Percentiles rank a stretch among this genome's conserved stretches.
phyloP scores from a whole-genome alignment of 1,140 invertebrate species.

The Pantala flavescens region DNA sequence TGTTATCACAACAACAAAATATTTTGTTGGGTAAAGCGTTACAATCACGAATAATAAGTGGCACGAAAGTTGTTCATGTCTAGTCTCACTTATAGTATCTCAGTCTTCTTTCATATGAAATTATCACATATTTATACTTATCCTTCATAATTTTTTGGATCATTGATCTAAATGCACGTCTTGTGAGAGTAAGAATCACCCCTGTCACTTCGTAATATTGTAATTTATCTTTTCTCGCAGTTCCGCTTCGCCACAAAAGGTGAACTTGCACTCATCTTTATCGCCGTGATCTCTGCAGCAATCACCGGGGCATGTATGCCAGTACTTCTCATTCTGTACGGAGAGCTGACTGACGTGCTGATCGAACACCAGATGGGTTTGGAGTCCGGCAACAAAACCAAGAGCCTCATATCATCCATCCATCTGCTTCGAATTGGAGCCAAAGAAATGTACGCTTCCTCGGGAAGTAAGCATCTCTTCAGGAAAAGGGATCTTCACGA shows the following conservation, averaged over 20 bases:
- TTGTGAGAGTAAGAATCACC: background rate
- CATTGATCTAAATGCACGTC: background rate
- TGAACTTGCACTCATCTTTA: background rate
- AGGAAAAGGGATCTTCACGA: background rate
- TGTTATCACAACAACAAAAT: background rate
- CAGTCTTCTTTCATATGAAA: too few relatives aligned
- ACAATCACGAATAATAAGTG: background rate
- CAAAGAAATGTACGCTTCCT: background rate
- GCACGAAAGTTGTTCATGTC: too few relatives aligned
- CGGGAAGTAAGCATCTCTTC: background rate
- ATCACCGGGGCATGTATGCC: background rate
- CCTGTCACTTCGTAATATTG: background rate
- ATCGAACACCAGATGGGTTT: background rate
- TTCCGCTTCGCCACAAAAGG: background rate
- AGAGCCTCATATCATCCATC: background rate
- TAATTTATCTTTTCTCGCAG: background rate
- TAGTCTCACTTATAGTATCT: too few relatives aligned
- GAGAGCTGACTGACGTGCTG: background rate
- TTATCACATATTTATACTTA: too few relatives aligned
- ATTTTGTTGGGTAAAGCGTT: background rate
- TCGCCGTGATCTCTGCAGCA: background rate
- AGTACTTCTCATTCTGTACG: background rate
- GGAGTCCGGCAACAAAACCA: background rate
- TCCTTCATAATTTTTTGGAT: background rate
- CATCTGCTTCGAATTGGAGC: background rate